These are phyloP conservation scores for Psephotus haematonotus DNA, from an alignment of 2,113 vertebrate genomes.

Conservation along the genomic window DNA sequence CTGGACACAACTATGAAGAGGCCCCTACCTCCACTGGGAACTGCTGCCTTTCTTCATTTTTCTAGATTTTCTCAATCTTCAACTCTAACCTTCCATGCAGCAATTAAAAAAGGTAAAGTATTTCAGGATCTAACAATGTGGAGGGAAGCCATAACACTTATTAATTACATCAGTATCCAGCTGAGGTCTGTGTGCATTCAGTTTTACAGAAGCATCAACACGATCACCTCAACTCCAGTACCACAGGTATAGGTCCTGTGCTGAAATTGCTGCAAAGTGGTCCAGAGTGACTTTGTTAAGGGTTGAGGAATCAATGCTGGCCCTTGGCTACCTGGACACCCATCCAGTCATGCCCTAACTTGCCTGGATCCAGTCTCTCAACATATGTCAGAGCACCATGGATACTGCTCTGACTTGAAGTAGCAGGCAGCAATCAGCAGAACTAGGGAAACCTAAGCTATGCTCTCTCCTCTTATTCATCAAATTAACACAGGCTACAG, in stretches of 20 bases:
- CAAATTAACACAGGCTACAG: not conserved
- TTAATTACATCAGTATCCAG: not conserved
- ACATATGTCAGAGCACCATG: not conserved
- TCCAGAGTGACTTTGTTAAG: not conserved
- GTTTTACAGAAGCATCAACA: not conserved
- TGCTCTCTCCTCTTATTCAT: not conserved
- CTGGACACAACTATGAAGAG: not conserved
- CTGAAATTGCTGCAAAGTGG: not conserved
- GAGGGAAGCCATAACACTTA: not conserved
- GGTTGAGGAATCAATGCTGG: not conserved
- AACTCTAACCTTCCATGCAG: not conserved
- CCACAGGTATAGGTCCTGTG: not conserved
- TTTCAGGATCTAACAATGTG: not conserved
- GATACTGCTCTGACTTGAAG: not conserved
- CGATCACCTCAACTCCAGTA: accelerated
- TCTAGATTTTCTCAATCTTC: not conserved
- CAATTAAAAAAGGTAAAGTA: not conserved
- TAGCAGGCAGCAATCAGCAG: not conserved
- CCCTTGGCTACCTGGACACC: not conserved
- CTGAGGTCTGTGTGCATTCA: not conserved
- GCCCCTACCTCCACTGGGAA: not conserved
- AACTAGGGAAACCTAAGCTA: not conserved
- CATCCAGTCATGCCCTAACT: not conserved
- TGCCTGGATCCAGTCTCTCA: not conserved
- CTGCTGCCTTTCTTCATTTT: not conserved